These are phyloP conservation scores for Takifugu bimaculatus DNA, from an alignment of 2,113 vertebrate genomes.

Conservation along the genomic window DNA sequence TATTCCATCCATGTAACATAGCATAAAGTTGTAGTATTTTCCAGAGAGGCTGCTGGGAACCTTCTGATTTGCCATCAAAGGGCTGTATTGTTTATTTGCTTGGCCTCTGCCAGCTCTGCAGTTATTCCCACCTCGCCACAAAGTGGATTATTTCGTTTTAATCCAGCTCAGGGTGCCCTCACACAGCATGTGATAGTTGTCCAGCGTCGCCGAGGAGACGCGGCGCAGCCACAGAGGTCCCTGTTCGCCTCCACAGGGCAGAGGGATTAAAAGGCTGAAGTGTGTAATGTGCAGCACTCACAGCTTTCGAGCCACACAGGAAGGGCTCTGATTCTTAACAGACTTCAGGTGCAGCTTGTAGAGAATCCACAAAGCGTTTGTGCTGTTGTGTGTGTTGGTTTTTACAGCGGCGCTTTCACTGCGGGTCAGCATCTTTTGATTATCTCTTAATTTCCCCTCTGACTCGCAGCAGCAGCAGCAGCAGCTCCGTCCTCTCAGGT, in stretches of 20 bases:
- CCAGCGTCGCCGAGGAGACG: conserved; percentile 29
- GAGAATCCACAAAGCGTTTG: conserved; percentile 15
- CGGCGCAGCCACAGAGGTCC: conserved; percentile 46
- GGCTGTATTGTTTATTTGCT: conserved; percentile 50
- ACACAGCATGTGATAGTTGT: conserved; percentile 24
- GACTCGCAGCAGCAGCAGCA: conserved; percentile 17
- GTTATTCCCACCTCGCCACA: conserved; percentile 30
- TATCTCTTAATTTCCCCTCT: conserved; percentile 60
- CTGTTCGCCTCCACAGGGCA: conserved; percentile 55
- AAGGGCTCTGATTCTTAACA: no score
- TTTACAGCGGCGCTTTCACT: conserved; percentile 27
- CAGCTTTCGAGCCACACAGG: no score
- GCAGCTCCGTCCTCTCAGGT: conserved; percentile 20
- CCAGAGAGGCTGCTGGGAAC: no score
- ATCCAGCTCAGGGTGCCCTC: conserved; percentile 59
- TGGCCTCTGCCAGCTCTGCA: conserved; percentile 45
- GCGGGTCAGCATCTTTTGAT: conserved; percentile 55
- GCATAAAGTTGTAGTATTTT: no score
- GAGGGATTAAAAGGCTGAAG: conserved; percentile 68
- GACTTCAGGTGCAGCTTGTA: neutral
- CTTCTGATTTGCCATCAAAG: conserved; percentile 16
- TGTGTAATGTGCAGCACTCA: conserved; percentile 50
- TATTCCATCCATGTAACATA: no score
- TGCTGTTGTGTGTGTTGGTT: conserved; percentile 10
- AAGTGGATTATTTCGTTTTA: conserved; percentile 68